A percentile compares a stretch with the other conserved stretches of the same genome.
Conservation (phyloP, 2,113 vertebrate genomes). For the human (Homo sapiens) region GRCh38 chr6:143641001-143641500, state of each 20-base stretch:
- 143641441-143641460: neutral
- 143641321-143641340: neutral
- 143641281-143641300: neutral
- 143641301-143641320: neutral
- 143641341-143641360: neutral
- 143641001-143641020: too few species aligned
- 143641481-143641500: neutral
- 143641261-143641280: neutral
- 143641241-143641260: neutral
- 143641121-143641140: neutral
- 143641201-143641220: neutral
- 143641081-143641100: neutral
- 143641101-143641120: neutral
- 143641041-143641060: too few species aligned
- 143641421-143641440: neutral
- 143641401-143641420: neutral
- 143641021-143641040: too few species aligned
- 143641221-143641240: neutral
- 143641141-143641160: too few species aligned
- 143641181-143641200: neutral
- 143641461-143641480: neutral
- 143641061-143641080: too few species aligned
- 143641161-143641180: neutral
- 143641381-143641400: neutral
- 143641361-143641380: neutral